A percentile compares a stretch with the other conserved stretches of the same genome.
These are phyloP conservation scores for Eumaeus atala DNA, from an alignment of 1,140 invertebrate species.

Conservation along the genomic window DNA sequence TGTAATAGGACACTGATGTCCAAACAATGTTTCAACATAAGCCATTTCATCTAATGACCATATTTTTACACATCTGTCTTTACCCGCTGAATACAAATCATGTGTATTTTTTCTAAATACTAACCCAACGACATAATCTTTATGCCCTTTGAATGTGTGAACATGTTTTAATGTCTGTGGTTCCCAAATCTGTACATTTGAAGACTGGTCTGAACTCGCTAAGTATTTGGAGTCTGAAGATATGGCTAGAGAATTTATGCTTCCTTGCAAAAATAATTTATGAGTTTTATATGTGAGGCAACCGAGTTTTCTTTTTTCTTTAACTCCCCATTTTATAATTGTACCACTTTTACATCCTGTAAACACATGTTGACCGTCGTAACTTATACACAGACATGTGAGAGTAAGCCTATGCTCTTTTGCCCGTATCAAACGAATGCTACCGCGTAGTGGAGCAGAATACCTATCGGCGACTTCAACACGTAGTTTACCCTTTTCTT, in stretches of 20 bases:
- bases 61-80: conserved; percentile 91
- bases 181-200: conserved; percentile 90
- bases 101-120: conserved; percentile 92
- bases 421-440: conserved; percentile 75
- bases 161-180: conserved; percentile 83
- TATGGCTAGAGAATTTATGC: conserved; percentile 83
- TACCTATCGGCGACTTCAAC: conserved; percentile 83
- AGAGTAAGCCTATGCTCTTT: conserved; percentile 86
- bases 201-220: conserved; percentile 85
- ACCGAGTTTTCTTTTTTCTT: conserved; percentile 75
- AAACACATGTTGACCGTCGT: conserved; percentile 84
- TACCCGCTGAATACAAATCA: conserved; percentile 88
- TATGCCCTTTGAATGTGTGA: conserved; percentile 88
- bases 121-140: conserved; percentile 84
- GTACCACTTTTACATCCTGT: conserved; percentile 91
- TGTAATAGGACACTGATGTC: conserved; percentile 91
- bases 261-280: conserved; percentile 68
- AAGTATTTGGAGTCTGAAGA: conserved; percentile 91
- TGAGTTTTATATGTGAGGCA: conserved; percentile 74
- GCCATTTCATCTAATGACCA: conserved; percentile 97
- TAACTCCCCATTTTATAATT: conserved; percentile 88
- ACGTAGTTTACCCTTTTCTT: conserved; percentile 86
- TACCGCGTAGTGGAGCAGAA: conserved; percentile 61
- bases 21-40: conserved; percentile 96
- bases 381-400: conserved; percentile 87